phyloP scores from a whole-genome alignment of 2,113 vertebrate genomes.

The Odontophorus gujanensis region DNA sequence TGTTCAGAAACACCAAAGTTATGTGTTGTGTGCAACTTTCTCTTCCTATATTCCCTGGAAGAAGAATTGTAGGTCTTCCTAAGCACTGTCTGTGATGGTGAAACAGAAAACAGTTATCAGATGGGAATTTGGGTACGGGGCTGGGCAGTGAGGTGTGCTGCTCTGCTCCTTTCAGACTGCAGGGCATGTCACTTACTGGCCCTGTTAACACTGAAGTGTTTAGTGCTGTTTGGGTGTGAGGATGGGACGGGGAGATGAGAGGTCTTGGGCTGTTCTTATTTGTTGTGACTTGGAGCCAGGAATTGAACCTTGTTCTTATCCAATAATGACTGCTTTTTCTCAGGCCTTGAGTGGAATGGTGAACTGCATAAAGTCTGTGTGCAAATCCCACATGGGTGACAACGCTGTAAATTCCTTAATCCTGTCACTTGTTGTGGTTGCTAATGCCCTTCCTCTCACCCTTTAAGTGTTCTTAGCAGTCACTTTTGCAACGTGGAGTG shows the following conservation, averaged over 20 bases:
- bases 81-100: not conserved
- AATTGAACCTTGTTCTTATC: not conserved
- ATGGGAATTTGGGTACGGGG: not conserved
- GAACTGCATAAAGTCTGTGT: not conserved
- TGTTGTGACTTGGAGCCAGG: not conserved
- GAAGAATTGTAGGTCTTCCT: not conserved
- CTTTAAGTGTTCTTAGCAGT: not conserved
- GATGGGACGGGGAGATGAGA: not conserved
- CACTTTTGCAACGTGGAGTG: rapidly evolving
- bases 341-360: rapidly evolving
- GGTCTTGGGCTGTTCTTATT: not conserved
- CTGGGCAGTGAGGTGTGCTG: not conserved
- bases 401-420: not conserved
- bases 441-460: not conserved
- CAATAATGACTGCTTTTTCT: not conserved
- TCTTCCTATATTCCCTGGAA: not conserved
- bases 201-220: not conserved
- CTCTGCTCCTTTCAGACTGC: not conserved
- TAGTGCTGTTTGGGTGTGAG: rapidly evolving
- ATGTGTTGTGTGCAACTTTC: not conserved
- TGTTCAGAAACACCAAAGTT: not conserved
- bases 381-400: not conserved
- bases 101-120: not conserved
- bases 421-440: not conserved
- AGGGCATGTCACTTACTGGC: not conserved